Percentiles rank a stretch among this genome's conserved stretches.
phyloP scores from a whole-genome alignment of 2,888 invertebrate species.

The Tuberolachnus salignus region DNA sequence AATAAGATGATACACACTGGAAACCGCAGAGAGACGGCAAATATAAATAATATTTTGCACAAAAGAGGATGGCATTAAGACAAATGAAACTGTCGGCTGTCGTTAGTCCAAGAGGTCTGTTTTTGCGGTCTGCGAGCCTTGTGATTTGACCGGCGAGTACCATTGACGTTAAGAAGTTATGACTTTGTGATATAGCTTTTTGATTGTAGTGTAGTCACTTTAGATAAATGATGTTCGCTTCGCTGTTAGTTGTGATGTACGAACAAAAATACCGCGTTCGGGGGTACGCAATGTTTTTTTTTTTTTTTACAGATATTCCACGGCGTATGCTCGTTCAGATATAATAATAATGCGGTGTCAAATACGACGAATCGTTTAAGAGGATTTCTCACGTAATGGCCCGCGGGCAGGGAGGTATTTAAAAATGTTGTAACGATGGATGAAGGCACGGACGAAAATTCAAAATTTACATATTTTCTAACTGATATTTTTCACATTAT shows the following conservation, averaged over 20 bases:
- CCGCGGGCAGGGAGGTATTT: too few species aligned
- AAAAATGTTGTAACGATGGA: too few species aligned
- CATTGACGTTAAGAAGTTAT: slow-evolving; percentile 5
- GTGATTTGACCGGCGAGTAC: slow-evolving; percentile 21
- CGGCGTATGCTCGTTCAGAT: too few species aligned
- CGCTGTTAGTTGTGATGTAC: too few species aligned
- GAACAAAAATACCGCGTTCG: background rate
- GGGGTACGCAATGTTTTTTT: background rate
- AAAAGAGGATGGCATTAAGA: slow-evolving; percentile 22
- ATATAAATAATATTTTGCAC: slow-evolving; percentile 32
- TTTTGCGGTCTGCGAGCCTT: background rate
- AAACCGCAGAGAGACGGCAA: slow-evolving; percentile 11
- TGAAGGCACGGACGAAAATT: too few species aligned
- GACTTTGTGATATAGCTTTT: slow-evolving; percentile 7
- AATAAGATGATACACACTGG: background rate
- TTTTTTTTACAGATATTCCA: background rate
- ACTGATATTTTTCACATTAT: too few species aligned
- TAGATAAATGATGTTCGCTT: slow-evolving; percentile 14
- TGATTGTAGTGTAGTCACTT: background rate
- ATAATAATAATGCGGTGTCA: too few species aligned
- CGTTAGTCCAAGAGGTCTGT: slow-evolving; percentile 12
- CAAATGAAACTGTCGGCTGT: slow-evolving; percentile 36
- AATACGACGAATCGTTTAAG: too few species aligned
- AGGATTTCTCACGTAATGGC: too few species aligned
- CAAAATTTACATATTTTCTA: too few species aligned